A percentile compares a stretch with the other conserved stretches of the same genome.
Conservation (phyloP, 2,888 invertebrate species). For the Horisme vitalbata region DNA sequence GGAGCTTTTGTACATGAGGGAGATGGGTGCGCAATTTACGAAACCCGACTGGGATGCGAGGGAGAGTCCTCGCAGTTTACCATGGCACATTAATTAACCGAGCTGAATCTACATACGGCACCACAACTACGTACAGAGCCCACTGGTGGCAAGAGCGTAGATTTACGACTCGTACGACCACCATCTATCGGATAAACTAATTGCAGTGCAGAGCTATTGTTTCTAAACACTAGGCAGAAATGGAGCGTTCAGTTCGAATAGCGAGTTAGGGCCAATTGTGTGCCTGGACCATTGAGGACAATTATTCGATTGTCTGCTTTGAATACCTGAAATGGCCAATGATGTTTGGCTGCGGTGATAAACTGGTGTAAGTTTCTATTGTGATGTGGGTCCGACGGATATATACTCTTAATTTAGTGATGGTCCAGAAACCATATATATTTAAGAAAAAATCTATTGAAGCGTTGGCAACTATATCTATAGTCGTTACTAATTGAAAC, state of each 20-base stretch:
- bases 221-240: slow-evolving; percentile 75
- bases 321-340: slow-evolving; percentile 37
- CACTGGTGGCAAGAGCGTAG: slow-evolving; percentile 75
- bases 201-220: slow-evolving; percentile 78
- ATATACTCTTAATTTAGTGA: no score
- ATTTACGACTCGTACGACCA: slow-evolving; percentile 80
- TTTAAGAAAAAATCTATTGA: no score
- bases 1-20: slow-evolving; percentile 67
- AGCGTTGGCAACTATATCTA: no score
- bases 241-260: slow-evolving; percentile 50
- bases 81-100: slow-evolving; percentile 80
- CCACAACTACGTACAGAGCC: slow-evolving; percentile 71
- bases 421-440: no score
- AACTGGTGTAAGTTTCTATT: slow-evolving; percentile 29
- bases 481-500: no score
- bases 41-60: slow-evolving; percentile 64
- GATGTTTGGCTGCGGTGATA: slow-evolving; percentile 40
- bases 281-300: slow-evolving; percentile 45
- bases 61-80: slow-evolving; percentile 73
- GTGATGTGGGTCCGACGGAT: no score
- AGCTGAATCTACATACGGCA: slow-evolving; percentile 77
- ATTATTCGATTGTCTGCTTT: slow-evolving; percentile 63
- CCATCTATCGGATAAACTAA: slow-evolving; percentile 81
- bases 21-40: slow-evolving; percentile 77
- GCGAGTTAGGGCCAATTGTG: slow-evolving; percentile 55